Percentiles rank a stretch among this genome's conserved stretches.
phyloP scores from a whole-genome alignment of 2,113 vertebrate genomes.

The Carettochelys insculpta region DNA sequence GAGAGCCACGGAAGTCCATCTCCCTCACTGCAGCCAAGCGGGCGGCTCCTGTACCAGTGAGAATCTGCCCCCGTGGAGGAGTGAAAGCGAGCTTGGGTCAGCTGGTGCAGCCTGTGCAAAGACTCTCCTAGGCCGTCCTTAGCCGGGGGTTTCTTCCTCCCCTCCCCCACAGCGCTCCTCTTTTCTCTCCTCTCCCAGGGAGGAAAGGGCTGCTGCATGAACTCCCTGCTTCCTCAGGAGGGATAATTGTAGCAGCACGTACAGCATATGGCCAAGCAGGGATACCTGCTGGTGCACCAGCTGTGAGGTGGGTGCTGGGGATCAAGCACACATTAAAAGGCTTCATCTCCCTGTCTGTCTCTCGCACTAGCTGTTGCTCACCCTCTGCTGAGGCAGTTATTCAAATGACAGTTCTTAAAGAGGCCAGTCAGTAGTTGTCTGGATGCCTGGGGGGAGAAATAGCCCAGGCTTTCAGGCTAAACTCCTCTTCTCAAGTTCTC shows the following conservation, averaged over 20 bases:
- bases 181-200: not conserved
- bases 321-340: constrained; percentile 81
- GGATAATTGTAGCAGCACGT: constrained; percentile 89
- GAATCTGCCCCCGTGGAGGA: not conserved
- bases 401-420: constrained; percentile 78
- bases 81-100: not conserved
- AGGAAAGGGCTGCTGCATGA: constrained; percentile 57
- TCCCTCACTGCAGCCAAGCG: not conserved
- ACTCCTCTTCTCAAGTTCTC: fast-evolving
- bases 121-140: not conserved
- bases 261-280: constrained; percentile 90
- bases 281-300: constrained; percentile 92
- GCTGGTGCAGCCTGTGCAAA: not conserved
- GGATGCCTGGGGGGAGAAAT: constrained; percentile 58
- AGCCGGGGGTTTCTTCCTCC: constrained; percentile 32
- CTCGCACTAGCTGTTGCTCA: constrained; percentile 55
- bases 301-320: constrained; percentile 88
- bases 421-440: constrained; percentile 38
- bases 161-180: not conserved
- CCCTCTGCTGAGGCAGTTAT: constrained; percentile 69
- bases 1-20: not conserved
- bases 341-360: constrained; percentile 70
- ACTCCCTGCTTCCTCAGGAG: constrained; percentile 72
- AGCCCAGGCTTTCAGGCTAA: constrained; percentile 15
- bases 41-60: too few species aligned